Evolutionary conservation across 2,113 vertebrate species (phyloP).

Genomic region (Cnemophilus loriae): DNA sequence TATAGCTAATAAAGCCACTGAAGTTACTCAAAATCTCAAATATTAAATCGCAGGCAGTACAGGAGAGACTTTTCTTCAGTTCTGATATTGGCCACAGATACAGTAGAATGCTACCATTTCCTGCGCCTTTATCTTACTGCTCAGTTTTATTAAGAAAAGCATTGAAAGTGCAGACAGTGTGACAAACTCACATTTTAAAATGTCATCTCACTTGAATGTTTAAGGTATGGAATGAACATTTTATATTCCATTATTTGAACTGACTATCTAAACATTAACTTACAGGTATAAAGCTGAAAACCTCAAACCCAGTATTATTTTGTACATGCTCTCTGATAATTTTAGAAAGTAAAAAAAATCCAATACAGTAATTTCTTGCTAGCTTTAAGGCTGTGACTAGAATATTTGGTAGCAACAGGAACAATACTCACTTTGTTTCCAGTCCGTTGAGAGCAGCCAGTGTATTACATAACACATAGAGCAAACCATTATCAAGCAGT

Average conservation of each 20-base stretch:
- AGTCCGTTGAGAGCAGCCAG: constrained; percentile 91
- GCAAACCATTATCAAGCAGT: constrained; percentile 92
- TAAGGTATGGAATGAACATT: neutral
- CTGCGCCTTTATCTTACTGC: neutral
- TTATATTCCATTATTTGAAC: neutral
- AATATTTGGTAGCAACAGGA: neutral
- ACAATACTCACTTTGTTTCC: constrained; percentile 83
- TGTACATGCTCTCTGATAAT: neutral
- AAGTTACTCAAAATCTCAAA: neutral
- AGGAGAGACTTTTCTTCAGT: neutral
- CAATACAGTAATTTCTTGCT: neutral
- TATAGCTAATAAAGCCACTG: neutral
- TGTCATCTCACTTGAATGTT: neutral
- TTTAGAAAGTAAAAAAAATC: neutral
- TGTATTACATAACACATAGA: constrained; percentile 93
- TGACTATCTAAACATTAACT: neutral
- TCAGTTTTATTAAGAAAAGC: neutral
- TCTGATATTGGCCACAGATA: neutral
- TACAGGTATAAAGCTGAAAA: neutral
- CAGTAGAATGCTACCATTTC: neutral
- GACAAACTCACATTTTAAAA: neutral
- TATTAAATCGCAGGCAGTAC: neutral
- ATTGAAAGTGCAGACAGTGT: neutral
- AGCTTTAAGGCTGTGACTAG: neutral
- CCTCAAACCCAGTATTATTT: neutral